Percentiles rank a stretch among this genome's conserved stretches.
Evolutionary conservation across 2,888 invertebrate species (phyloP).

Genomic region (Priocnemis perturbator): DNA sequence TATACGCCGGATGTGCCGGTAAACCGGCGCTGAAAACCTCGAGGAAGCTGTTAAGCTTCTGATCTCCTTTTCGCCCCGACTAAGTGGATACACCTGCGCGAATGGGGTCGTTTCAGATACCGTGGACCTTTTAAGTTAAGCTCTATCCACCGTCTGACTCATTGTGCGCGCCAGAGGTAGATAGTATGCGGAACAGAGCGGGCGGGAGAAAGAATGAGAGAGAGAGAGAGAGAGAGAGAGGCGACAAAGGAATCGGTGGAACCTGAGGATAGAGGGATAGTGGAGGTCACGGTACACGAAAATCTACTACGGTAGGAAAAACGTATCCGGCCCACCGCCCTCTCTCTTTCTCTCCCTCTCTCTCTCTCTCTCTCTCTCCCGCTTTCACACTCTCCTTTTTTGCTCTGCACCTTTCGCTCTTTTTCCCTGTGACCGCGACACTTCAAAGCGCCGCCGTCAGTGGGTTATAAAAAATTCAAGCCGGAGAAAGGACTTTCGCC

Average conservation of each 20-base stretch:
- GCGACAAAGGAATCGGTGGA: background rate
- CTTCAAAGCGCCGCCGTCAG: conserved; percentile 36
- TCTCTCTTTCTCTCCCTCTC: background rate
- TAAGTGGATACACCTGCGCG: conserved; percentile 58
- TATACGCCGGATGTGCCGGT: conserved; percentile 29
- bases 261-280: conserved; percentile 20
- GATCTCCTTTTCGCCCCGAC: conserved; percentile 55
- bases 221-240: background rate
- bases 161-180: conserved; percentile 39
- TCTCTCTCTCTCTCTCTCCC: no score
- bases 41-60: conserved; percentile 55
- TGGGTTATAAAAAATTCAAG: conserved; percentile 44
- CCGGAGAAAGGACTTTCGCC: conserved; percentile 36
- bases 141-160: conserved; percentile 49
- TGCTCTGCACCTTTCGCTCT: background rate
- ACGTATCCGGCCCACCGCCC: background rate
- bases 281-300: conserved; percentile 48
- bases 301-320: conserved; percentile 52
- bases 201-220: no score
- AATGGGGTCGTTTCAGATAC: conserved; percentile 57
- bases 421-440: conserved; percentile 17
- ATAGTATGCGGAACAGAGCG: conserved; percentile 14
- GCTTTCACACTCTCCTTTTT: background rate
- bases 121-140: conserved; percentile 59
- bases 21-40: conserved; percentile 53